phyloP scores from a whole-genome alignment of 2,113 vertebrate species.

The Corythornis madagascariensis region DNA sequence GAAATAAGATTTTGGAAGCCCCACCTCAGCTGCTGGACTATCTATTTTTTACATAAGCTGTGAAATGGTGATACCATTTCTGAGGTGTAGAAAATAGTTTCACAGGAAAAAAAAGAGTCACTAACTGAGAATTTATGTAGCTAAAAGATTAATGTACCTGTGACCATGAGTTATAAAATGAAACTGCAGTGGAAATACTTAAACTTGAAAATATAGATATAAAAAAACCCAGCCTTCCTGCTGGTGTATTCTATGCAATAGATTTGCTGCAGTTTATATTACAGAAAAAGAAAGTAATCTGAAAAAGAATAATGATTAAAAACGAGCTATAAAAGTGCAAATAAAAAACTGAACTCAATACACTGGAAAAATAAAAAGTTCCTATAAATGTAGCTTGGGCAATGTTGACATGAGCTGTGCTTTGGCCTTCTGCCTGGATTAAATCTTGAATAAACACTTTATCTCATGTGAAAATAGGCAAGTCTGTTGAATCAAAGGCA shows the following conservation, averaged over 20 bases:
- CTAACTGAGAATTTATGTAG: background rate
- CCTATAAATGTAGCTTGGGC: constrained; percentile 28
- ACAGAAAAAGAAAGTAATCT: background rate
- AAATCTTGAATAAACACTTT: constrained; percentile 28
- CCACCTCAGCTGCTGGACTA: background rate
- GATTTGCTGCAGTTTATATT: background rate
- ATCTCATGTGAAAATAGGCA: background rate
- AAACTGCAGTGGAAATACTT: background rate
- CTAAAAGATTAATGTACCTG: background rate
- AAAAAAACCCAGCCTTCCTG: background rate
- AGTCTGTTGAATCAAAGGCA: background rate
- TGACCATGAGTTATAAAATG: background rate
- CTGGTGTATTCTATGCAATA: background rate
- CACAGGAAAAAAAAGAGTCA: background rate
- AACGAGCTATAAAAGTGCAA: constrained; percentile 27
- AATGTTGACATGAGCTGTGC: background rate
- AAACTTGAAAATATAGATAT: background rate
- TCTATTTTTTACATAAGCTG: background rate
- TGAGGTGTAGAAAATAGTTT: background rate
- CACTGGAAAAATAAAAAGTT: background rate
- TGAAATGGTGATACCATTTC: background rate
- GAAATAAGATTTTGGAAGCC: background rate
- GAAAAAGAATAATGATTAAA: background rate
- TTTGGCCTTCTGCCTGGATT: constrained; percentile 30
- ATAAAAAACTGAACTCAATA: background rate